phyloP scores from a whole-genome alignment of 2,888 invertebrate species.

The Balanococcus diminutus region DNA sequence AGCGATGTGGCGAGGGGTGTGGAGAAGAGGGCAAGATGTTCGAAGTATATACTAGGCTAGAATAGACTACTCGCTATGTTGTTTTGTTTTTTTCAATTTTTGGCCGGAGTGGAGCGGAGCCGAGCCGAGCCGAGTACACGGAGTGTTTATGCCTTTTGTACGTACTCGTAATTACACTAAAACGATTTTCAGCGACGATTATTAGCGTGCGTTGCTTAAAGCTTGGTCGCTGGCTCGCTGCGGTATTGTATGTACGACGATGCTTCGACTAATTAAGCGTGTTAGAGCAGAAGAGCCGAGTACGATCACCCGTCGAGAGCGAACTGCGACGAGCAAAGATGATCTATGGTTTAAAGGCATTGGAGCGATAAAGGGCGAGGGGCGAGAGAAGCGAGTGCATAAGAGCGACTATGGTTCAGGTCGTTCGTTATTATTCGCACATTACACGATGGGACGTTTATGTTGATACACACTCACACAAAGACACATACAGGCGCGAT shows the following conservation, averaged over 20 bases:
- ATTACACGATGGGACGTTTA: too few relatives aligned
- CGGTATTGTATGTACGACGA: background rate
- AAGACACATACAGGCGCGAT: background rate
- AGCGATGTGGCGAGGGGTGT: background rate
- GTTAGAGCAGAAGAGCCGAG: background rate
- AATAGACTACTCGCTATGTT: background rate
- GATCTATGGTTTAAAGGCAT: background rate
- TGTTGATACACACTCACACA: too few relatives aligned
- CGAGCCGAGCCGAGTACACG: too few relatives aligned
- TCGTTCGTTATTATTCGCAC: too few relatives aligned
- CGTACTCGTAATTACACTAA: constrained; percentile 20
- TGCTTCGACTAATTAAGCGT: constrained; percentile 10
- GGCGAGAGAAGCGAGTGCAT: background rate
- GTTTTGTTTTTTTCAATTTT: background rate
- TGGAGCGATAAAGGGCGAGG: background rate
- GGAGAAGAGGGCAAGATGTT: background rate
- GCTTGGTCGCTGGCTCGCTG: background rate
- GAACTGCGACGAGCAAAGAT: background rate
- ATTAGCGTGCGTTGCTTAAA: background rate
- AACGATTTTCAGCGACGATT: background rate
- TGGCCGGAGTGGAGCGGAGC: background rate
- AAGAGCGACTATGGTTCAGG: too few relatives aligned
- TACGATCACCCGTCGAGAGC: background rate
- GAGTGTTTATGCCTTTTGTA: background rate
- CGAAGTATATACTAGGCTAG: background rate